Base-by-base conservation (phyloP, 2,797 vertebrate genomes). In the Crypturellus tataupa region DNA sequence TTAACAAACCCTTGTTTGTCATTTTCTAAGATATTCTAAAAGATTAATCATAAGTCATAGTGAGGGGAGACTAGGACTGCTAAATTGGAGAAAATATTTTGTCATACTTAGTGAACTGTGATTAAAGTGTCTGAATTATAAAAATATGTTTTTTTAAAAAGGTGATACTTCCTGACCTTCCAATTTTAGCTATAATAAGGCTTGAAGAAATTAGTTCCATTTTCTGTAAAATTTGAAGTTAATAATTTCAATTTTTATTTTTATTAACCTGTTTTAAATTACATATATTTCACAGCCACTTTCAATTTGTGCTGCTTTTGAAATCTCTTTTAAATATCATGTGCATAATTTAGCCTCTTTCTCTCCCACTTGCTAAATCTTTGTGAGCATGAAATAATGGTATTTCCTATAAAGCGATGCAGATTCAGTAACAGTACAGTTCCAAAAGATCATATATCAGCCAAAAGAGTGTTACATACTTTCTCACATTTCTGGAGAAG, bases 31-130 rank as follows among this genome's bases (percentile, higher is more conserved):
- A 15, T 85, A 10, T 63, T 39, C 39, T 39, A 11, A 40, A 75
- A 80, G 44, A 35, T 69, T 25, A 49, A 7, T 21, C 0, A 0
- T 73, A 9, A 77, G 4, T 44, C 37, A 18, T 49, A 49, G 47
- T 12, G 37, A 29, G 19, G 19, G 25, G 16, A 56, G 25, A 58
- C 17, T 44, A 51, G 49, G 12, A 33, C 80, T 70, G n/a, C 46
- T 59, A 37, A 6, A n/a, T 42, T n/a, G 39, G n/a, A 53, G 16
- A 11, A 59, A 72, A 33, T 21, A 4, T 17, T 68, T 64, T 59
- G 15, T 75, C 21, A 37, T 2, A 20, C 14, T 37, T n/a, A 21
- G 12, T 53, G 42, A 8, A 40, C 9, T 71, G 10, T 55, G 12
- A 44, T 12, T 44, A 3, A 67, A 80, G 51, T 55, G 21, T 29